These are phyloP conservation scores for Lamellibrachia columna DNA, from an alignment of 2,888 invertebrate species.

Conservation along the genomic window DNA sequence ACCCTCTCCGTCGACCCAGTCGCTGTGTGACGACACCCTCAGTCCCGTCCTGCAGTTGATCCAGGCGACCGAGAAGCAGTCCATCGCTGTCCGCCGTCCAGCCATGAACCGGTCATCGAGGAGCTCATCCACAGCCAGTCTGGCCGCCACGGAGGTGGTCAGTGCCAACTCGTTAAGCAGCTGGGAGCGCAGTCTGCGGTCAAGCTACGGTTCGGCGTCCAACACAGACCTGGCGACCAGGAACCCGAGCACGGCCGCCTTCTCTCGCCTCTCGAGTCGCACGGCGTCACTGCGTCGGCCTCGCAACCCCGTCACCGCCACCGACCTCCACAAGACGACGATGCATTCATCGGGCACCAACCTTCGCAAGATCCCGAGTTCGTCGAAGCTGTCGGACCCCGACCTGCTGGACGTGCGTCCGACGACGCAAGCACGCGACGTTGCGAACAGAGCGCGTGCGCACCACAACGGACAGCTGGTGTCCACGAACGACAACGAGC, in stretches of 20 bases:
- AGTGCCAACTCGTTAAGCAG: not conserved
- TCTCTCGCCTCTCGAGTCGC: not conserved
- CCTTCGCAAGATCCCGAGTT: not conserved
- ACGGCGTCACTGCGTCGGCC: not conserved
- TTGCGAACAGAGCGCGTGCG: conserved; percentile 9
- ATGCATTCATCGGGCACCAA: not conserved
- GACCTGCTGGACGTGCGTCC: not conserved
- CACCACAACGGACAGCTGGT: not conserved
- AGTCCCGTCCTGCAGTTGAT: not conserved
- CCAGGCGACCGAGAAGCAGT: not conserved
- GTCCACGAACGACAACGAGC: not conserved
- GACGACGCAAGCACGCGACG: not conserved
- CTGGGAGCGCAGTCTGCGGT: conserved; percentile 16
- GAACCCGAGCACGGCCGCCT: not conserved
- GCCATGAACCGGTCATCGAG: not conserved
- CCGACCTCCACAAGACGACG: not conserved
- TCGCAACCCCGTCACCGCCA: not conserved
- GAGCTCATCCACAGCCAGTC: not conserved
- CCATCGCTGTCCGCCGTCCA: not conserved
- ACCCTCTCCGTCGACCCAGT: not conserved
- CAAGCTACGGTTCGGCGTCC: not conserved
- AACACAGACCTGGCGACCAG: not conserved
- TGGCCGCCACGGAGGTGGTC: not conserved
- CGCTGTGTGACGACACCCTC: not conserved
- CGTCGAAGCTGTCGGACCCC: not conserved